A percentile compares a stretch with the other conserved stretches of the same genome.
Conservation (phyloP, 2,888 invertebrate genomes). For the Drosophila birchii region DNA sequence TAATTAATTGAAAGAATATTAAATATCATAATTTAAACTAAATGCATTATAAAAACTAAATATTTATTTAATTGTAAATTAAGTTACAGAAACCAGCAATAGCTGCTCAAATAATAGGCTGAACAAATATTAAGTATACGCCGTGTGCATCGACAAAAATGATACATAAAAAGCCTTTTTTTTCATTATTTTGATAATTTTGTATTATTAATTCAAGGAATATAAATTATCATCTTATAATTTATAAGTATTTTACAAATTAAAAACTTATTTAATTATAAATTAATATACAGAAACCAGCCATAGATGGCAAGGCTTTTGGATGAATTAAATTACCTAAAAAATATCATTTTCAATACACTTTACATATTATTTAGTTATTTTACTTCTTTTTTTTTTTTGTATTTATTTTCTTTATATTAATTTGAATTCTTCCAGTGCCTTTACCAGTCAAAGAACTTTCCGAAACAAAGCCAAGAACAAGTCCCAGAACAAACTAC, state of each 20-base stretch:
- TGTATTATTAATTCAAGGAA: background rate
- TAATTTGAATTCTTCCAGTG: slow-evolving; percentile 3
- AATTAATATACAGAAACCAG: too few relatives aligned
- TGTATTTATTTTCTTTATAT: background rate
- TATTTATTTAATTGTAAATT: too few relatives aligned
- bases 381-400: background rate
- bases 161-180: too few relatives aligned
- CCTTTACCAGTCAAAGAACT: background rate
- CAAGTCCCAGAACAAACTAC: background rate
- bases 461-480: background rate
- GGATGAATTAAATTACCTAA: background rate
- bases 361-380: background rate
- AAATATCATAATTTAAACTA: too few relatives aligned
- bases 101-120: background rate
- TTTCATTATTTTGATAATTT: background rate
- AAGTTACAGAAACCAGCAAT: too few relatives aligned
- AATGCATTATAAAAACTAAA: too few relatives aligned
- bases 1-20: too few relatives aligned
- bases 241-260: background rate
- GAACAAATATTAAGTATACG: slow-evolving; percentile 25
- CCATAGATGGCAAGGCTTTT: too few relatives aligned
- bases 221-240: background rate
- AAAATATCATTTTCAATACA: background rate
- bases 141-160: slow-evolving; percentile 15
- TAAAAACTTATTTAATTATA: too few relatives aligned